Base-by-base conservation (phyloP, 2,888 invertebrate species). In the Geotrupes spiniger region DNA sequence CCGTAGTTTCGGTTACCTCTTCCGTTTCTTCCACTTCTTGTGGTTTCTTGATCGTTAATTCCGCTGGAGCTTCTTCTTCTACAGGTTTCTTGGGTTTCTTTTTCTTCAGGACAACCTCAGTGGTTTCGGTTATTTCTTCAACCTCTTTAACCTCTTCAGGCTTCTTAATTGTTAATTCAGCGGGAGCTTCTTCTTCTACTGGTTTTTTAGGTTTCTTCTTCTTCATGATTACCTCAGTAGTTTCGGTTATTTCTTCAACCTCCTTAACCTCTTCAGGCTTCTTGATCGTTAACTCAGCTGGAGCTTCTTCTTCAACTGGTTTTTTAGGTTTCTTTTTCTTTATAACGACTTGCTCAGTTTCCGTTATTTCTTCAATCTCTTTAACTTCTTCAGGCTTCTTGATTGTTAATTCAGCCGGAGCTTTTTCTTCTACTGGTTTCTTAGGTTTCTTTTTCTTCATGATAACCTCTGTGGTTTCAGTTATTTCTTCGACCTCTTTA, bases 91-190 rank as follows among this genome's bases (percentile, higher is more conserved):
- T n/a, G n/a, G n/a, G n/a, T n/a, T n/a, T n/a, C n/a, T n/a, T n/a
- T n/a, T n/a, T 60, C 36, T 62, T 61, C 15, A 62, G 60, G 41
- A 61, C 62, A 38, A 63, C 33, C 16, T 51, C n/a, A n/a, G n/a
- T n/a, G n/a, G n/a, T n/a, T 43, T 36, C 49, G 45, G 42, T 53
- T 44, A 15, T 46, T 46, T 41, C 14, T 33, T 59, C 58, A 15
- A 58, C 65, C 53, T 78, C 73, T 12, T 71, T 66, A 45, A 71
- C 70, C 6, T 72, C 70, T 50, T 74, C 76, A 2, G 64, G 76
- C 61, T 64, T 76, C 46, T 74, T 33, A 2, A 81, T 65, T 3
- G 76, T 70, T 43, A 78, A 74, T 61, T 78, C 78, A 60, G 75
- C 76, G 25, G 71, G 56, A 4, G 61, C 53, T 26, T 68, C 68